phyloP scores from a whole-genome alignment of 2,113 vertebrate species.

The Ctenodactylus gundi region DNA sequence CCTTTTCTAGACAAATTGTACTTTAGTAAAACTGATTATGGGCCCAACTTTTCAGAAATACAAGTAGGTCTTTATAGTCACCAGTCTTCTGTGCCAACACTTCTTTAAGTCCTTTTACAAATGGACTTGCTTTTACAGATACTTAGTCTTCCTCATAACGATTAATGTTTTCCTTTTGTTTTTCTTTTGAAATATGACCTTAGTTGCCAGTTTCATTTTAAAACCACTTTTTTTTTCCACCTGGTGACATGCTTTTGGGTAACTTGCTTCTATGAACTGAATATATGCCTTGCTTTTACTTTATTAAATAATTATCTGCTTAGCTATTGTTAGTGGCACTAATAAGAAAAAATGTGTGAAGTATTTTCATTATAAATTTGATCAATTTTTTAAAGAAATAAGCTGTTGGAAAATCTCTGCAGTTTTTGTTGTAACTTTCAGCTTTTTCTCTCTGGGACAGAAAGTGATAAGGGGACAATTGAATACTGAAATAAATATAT shows the following conservation, averaged over 20 bases:
- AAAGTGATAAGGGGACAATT: neutral
- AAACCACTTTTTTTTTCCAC: neutral
- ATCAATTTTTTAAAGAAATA: constrained; percentile 57
- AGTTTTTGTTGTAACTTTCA: constrained; percentile 37
- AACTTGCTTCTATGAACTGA: neutral
- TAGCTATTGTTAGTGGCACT: neutral
- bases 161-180: neutral
- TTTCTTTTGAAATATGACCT: neutral
- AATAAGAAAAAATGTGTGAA: neutral
- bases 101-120: neutral
- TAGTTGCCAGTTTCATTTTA: neutral
- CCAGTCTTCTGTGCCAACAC: neutral
- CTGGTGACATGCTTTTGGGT: neutral
- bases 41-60: neutral
- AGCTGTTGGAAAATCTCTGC: constrained; percentile 39
- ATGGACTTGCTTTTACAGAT: neutral
- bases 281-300: neutral
- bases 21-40: neutral
- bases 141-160: neutral
- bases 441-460: constrained; percentile 45
- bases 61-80: neutral
- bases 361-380: constrained; percentile 22
- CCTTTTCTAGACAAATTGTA: neutral
- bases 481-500: constrained; percentile 53
- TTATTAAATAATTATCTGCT: constrained; percentile 41